Evolutionary conservation across 2,888 invertebrate genomes (phyloP), one percentile per base, ranked within the genome.

Genomic region (Notodonta dromedarius): DNA sequence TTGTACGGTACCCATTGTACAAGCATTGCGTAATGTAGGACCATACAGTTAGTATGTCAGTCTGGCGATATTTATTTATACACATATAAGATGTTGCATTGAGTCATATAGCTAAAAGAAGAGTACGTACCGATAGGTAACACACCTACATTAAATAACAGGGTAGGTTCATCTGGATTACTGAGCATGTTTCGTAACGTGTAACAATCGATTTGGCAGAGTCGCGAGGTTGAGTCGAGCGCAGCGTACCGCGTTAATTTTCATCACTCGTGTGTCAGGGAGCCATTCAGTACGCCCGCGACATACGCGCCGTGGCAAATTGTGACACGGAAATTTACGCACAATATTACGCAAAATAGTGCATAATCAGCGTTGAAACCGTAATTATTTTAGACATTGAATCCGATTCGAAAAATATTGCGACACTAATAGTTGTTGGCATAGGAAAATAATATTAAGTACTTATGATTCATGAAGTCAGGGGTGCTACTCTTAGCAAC

Each of bases 141-240:
- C 42, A 24, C 24, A 24, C 4, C 8, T 46, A 42, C 42, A 9
- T 11, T 42, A 42, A 13, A n/a, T 11, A 46, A n/a, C 46, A 13
- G 13, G 13, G 3, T 46, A 13, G 11, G 46, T 46, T 3, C n/a
- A 46, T 3, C 42, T 46, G 46, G 44, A 46, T 46, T 50, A 50
- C 50, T 50, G 11, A 16, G 16, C 2, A 16, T 50, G 9, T 56
- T 56, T 56, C 56, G 56, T 56, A 56, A 56, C 64, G 60, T 62
- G 65, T 62, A 65, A 67, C 75, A 65, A 69, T 71, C 62, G 63
- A 69, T 74, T 78, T 73, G 69, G 70, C 71, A 72, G 65, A 65
- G 66, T 59, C 48, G 59, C 63, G 58, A 64, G 73, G 61, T 65
- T 67, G 59, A 55, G 59, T 56, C 53, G 60, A 66, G 58, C 61